Percentiles rank a stretch among this genome's conserved stretches.
These are phyloP conservation scores for Uria lomvia DNA, from an alignment of 2,113 vertebrate species.

Conservation along the genomic window DNA sequence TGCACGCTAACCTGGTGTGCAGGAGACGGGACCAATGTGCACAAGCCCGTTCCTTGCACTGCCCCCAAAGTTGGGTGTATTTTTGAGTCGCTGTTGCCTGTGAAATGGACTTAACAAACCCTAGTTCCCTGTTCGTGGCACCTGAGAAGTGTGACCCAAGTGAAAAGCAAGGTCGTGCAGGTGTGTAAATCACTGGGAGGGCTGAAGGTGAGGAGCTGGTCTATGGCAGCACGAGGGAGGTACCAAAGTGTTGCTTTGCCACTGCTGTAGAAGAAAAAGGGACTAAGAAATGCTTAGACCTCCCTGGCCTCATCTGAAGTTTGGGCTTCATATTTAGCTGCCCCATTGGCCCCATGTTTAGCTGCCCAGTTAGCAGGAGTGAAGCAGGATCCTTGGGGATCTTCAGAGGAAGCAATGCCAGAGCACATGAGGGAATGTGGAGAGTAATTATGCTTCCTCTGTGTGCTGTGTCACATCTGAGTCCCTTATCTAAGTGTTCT, in stretches of 20 bases:
- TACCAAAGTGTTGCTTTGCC: neutral
- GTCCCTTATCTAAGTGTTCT: neutral
- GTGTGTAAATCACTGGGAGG: neutral
- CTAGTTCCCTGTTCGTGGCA: neutral
- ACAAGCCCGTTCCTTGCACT: neutral
- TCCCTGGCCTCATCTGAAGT: neutral
- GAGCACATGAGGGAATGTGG: neutral
- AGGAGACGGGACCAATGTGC: neutral
- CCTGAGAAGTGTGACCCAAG: neutral
- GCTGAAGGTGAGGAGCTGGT: neutral
- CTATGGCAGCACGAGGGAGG: neutral
- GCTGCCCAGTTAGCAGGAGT: neutral
- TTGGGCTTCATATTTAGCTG: neutral
- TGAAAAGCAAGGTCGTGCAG: fast-evolving
- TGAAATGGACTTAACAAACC: neutral
- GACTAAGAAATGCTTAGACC: neutral
- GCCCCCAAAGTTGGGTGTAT: fast-evolving
- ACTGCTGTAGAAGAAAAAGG: neutral
- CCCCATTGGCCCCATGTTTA: neutral
- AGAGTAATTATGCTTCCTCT: neutral
- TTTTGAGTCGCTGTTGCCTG: neutral
- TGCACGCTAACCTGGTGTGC: fast-evolving
- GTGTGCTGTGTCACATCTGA: neutral
- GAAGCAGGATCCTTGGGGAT: neutral
- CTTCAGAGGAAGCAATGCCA: neutral